A percentile compares a stretch with the other conserved stretches of the same genome.
Evolutionary conservation across 1,140 invertebrate species (phyloP).

Genomic region (Heterodera schachtii): DNA sequence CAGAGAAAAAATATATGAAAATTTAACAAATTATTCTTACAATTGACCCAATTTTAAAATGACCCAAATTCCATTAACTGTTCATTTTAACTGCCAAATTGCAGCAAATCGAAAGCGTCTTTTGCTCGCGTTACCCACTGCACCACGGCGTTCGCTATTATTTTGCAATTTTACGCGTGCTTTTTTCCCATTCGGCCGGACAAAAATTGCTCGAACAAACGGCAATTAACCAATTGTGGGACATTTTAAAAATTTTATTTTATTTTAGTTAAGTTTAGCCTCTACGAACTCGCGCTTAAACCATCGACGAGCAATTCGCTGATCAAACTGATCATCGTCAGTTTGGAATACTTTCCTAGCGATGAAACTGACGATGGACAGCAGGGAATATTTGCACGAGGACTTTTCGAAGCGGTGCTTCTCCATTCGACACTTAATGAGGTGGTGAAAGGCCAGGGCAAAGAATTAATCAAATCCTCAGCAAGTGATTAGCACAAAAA

Average conservation of each 20-base stretch:
- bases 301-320: background rate
- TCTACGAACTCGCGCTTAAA: background rate
- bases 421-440: conserved; percentile 5
- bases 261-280: background rate
- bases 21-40: too few species aligned
- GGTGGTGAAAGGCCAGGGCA: background rate
- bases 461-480: too few species aligned
- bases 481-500: too few species aligned
- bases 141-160: conserved; percentile 2
- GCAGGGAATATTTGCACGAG: conserved; percentile 2
- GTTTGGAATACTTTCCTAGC: conserved; percentile 26
- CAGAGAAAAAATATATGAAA: too few species aligned
- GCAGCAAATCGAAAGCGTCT: background rate
- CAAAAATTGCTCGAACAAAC: conserved; percentile 27
- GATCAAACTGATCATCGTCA: conserved; percentile 17
- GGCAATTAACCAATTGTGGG: conserved; percentile 12
- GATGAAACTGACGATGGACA: background rate
- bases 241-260: background rate
- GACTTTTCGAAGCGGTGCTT: conserved; percentile 22
- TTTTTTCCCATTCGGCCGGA: conserved; percentile 21
- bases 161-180: conserved; percentile 11
- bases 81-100: too few species aligned
- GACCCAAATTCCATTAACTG: too few species aligned
- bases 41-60: too few species aligned
- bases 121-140: conserved; percentile 6